Conservation (phyloP, 2,888 invertebrate species). For the Eustalomyia histrio region DNA sequence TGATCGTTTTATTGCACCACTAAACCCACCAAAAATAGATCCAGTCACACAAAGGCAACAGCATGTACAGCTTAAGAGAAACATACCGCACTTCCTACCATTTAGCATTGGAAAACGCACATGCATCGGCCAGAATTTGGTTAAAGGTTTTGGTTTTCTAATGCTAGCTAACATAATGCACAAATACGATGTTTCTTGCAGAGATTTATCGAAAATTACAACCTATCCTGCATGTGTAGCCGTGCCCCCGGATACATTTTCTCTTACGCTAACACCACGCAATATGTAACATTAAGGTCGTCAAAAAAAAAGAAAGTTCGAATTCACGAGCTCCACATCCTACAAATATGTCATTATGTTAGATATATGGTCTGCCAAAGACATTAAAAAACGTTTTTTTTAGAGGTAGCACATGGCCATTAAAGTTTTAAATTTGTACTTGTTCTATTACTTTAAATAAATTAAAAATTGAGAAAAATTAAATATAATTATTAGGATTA, state of each 20-base stretch:
- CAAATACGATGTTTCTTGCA: constrained; percentile 84
- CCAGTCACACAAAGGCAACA: constrained; percentile 23
- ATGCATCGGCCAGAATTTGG: constrained; percentile 90
- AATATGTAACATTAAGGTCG: too few species aligned
- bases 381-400: too few species aligned
- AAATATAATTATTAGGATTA: too few species aligned
- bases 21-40: constrained; percentile 14
- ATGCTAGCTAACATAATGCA: constrained; percentile 87
- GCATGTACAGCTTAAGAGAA: constrained; percentile 79
- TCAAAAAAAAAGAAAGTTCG: too few species aligned
- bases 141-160: constrained; percentile 88
- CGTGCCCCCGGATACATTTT: constrained; percentile 86
- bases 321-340: too few species aligned
- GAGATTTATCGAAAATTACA: constrained; percentile 81
- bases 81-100: constrained; percentile 88
- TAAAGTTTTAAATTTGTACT: too few species aligned
- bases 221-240: constrained; percentile 87
- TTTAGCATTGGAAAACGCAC: constrained; percentile 93
- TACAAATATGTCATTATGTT: too few species aligned
- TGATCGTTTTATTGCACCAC: constrained; percentile 83
- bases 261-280: constrained; percentile 81
- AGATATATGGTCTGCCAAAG: too few species aligned
- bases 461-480: too few species aligned
- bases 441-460: too few species aligned
- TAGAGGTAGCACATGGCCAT: too few species aligned